phyloP scores from a whole-genome alignment of 2,888 invertebrate genomes.

The Tanytarsus gracilentus region DNA sequence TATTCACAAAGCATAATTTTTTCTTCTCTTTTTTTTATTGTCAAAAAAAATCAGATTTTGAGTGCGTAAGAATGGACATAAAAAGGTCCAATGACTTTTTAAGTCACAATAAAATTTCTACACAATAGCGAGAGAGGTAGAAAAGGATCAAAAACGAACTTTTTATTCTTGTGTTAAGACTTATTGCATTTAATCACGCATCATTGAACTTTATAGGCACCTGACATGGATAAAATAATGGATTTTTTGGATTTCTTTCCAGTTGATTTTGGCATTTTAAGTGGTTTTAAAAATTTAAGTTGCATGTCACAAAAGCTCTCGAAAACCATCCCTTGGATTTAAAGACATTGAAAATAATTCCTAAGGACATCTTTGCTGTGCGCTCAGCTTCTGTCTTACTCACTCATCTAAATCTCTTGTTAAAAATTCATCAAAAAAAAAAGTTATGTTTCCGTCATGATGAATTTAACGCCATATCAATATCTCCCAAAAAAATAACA shows the following conservation, averaged over 20 bases:
- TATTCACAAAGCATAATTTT: constrained; percentile 3
- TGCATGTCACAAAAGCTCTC: too few species aligned
- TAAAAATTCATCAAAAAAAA: too few species aligned
- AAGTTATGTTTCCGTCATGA: constrained; percentile 5
- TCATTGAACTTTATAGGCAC: constrained; percentile 21
- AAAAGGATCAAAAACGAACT: constrained; percentile 6
- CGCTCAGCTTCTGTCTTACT: too few species aligned
- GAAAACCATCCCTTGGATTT: too few species aligned
- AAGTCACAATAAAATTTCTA: constrained; percentile 22
- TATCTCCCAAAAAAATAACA: too few species aligned
- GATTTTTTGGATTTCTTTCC: too few species aligned
- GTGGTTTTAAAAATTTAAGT: not conserved
- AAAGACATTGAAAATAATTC: not conserved
- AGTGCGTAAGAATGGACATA: constrained; percentile 14
- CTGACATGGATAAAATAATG: too few species aligned
- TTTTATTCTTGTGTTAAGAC: constrained; percentile 3
- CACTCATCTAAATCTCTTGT: too few species aligned
- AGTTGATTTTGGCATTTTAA: too few species aligned
- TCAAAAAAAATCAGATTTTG: constrained; percentile 5
- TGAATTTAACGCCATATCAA: constrained; percentile 10
- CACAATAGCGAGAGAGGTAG: not conserved
- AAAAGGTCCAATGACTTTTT: constrained; percentile 22
- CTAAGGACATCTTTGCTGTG: too few species aligned
- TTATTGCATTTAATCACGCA: constrained; percentile 25
- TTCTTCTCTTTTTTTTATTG: constrained; percentile 16